A percentile compares a stretch with the other conserved stretches of the same genome.
These are phyloP conservation scores for Hippopotamus amphibius DNA, from an alignment of 2,113 vertebrate genomes.

Conservation along the genomic window DNA sequence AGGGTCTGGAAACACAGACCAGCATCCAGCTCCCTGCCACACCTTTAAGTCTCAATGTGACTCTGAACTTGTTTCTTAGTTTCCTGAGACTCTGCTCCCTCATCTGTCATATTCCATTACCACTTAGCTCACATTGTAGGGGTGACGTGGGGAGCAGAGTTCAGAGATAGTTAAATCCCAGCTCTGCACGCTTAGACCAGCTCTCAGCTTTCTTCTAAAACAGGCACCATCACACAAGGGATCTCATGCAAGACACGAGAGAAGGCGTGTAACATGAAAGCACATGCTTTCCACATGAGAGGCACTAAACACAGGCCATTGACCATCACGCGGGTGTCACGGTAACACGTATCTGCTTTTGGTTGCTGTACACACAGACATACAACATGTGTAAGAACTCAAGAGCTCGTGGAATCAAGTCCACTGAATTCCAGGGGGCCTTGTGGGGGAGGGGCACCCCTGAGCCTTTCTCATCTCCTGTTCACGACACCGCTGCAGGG, in stretches of 20 bases:
- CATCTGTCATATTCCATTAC: neutral
- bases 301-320: neutral
- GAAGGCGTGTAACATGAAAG: rapidly evolving
- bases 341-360: neutral
- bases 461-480: neutral
- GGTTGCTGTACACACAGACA: neutral
- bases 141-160: rapidly evolving
- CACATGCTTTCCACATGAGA: rapidly evolving
- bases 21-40: neutral
- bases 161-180: neutral
- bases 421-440: neutral
- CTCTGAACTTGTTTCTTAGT: neutral
- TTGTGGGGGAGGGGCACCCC: neutral
- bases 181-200: neutral
- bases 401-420: rapidly evolving
- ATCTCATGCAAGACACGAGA: neutral
- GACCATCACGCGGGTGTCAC: rapidly evolving
- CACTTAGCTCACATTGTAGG: neutral
- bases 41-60: neutral
- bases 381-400: rapidly evolving
- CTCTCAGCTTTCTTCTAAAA: neutral
- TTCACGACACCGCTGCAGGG: neutral
- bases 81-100: neutral
- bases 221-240: neutral
- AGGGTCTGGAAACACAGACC: neutral